These are phyloP conservation scores for Azorinus chamasolen DNA, from an alignment of 2,888 invertebrate species.

Conservation along the genomic window DNA sequence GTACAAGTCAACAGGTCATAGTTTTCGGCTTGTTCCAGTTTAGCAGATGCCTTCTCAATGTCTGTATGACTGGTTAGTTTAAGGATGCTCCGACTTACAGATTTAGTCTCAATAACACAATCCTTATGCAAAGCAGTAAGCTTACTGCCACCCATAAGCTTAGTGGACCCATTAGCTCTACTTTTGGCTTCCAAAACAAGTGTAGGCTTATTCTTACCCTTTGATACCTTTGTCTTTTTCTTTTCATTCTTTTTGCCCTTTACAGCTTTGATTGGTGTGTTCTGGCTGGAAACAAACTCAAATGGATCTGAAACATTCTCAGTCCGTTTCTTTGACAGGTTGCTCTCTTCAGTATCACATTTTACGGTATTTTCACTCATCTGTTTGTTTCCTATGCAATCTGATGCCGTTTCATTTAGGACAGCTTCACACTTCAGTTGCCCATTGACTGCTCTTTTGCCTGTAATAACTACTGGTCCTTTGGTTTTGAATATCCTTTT, in stretches of 20 bases:
- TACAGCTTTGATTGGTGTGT: conserved; percentile 59
- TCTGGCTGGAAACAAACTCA: conserved; percentile 76
- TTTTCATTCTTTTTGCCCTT: conserved; percentile 37
- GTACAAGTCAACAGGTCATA: conserved; percentile 79
- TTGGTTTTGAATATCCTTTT: neutral
- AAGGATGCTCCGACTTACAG: neutral
- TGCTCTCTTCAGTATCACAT: neutral
- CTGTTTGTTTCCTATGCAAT: too few species aligned
- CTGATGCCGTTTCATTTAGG: too few species aligned
- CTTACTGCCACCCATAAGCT: too few species aligned
- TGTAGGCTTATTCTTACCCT: conserved; percentile 3
- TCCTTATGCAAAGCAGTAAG: too few species aligned
- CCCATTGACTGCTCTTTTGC: neutral
- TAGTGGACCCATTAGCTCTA: too few species aligned
- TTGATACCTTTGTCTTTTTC: conserved; percentile 26
- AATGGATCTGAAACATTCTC: conserved; percentile 70
- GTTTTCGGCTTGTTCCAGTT: conserved; percentile 79
- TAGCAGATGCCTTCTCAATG: conserved; percentile 64
- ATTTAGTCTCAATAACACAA: too few species aligned
- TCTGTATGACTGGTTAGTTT: conserved; percentile 33
- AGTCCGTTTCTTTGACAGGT: neutral
- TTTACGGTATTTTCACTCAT: neutral
- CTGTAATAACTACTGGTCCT: neutral
- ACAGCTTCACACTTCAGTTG: too few species aligned
- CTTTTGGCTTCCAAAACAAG: too few species aligned